Conservation (phyloP, 2,113 vertebrate genomes). For the Toxostoma redivivum region DNA sequence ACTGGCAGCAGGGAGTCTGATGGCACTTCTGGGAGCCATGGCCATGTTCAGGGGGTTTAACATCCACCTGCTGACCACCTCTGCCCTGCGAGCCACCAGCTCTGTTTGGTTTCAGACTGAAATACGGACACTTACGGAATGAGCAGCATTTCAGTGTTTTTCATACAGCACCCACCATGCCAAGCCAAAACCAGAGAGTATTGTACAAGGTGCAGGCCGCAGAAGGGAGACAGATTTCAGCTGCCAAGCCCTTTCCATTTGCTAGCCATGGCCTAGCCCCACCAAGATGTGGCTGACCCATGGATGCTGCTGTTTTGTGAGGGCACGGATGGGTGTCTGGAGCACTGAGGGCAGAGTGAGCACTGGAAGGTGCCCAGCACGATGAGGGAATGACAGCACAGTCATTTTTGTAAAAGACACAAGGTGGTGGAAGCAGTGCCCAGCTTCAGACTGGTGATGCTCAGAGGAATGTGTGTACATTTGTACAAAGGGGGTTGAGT, state of each 20-base stretch:
- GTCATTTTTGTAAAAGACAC: neutral
- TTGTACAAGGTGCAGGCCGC: neutral
- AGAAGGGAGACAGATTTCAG: neutral
- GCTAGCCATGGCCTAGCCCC: neutral
- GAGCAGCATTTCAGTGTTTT: neutral
- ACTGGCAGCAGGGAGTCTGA: neutral
- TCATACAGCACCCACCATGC: neutral
- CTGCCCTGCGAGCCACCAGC: neutral
- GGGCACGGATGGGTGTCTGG: neutral
- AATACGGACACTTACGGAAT: neutral
- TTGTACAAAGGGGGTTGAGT: neutral
- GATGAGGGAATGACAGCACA: neutral
- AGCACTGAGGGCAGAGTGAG: neutral
- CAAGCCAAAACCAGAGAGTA: neutral
- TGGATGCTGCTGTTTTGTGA: accelerated
- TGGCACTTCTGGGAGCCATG: neutral
- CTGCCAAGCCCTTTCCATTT: neutral
- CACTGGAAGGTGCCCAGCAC: accelerated
- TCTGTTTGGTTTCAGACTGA: neutral
- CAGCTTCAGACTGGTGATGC: neutral
- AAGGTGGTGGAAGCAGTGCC: neutral
- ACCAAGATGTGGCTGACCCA: neutral
- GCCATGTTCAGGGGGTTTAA: neutral
- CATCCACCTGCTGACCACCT: neutral
- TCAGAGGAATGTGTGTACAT: neutral